phyloP scores from a whole-genome alignment of 2,797 vertebrate species.

The Lagodon rhomboides region DNA sequence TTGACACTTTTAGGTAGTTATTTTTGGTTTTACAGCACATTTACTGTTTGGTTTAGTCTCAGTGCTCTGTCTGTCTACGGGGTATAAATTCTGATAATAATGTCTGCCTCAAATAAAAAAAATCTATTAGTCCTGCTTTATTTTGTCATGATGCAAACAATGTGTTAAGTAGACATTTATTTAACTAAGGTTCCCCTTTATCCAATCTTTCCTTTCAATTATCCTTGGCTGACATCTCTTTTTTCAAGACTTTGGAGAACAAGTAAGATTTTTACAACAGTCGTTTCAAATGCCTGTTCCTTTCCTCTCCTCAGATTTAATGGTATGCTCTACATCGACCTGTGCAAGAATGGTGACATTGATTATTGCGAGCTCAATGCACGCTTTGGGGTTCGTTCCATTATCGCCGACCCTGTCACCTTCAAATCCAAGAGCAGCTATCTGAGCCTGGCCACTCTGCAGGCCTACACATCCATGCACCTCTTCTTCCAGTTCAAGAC shows the following conservation, averaged over 20 bases:
- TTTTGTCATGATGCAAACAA: not conserved
- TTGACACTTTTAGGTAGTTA: not conserved
- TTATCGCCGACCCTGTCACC: conserved; percentile 97
- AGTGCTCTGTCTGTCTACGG: not conserved
- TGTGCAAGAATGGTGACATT: conserved; percentile 99
- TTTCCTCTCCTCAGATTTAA: conserved; percentile 89
- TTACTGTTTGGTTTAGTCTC: not conserved
- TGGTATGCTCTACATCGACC: conserved; percentile 97
- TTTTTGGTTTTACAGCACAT: not conserved
- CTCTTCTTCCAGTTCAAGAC: conserved; percentile 99
- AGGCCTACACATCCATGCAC: conserved; percentile 99
- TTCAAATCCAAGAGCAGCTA: conserved; percentile 99
- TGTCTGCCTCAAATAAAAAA: no score
- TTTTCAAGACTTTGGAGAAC: not conserved
- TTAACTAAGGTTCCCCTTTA: not conserved
- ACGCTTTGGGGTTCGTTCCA: conserved; percentile 96
- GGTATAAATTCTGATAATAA: no score
- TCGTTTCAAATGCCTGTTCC: not conserved
- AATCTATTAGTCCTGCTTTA: not conserved
- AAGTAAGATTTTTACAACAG: not conserved
- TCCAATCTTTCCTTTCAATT: not conserved
- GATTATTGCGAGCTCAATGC: conserved; percentile 98
- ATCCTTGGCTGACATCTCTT: not conserved
- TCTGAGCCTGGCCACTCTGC: conserved; percentile 95
- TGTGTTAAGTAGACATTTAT: not conserved